These are phyloP conservation scores for Leptarthrus brevirostris DNA, from an alignment of 2,888 invertebrate genomes.

Conservation along the genomic window DNA sequence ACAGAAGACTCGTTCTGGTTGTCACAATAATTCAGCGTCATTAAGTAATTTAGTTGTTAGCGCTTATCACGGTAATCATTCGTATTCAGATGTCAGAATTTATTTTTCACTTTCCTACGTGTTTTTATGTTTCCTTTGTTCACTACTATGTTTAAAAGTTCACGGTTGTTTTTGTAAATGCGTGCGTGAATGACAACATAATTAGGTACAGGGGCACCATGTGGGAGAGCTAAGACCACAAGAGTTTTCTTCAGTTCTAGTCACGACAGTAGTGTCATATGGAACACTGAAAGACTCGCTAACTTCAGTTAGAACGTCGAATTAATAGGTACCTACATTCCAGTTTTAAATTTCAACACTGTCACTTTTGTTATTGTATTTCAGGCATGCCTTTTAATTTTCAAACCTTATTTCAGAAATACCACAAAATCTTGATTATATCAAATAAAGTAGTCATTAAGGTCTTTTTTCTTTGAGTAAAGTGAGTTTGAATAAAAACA, in stretches of 20 bases:
- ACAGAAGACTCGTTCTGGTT: constrained; percentile 4
- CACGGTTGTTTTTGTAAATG: constrained; percentile 33
- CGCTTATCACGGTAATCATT: constrained; percentile 25
- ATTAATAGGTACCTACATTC: too few species aligned
- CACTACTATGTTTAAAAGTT: background rate
- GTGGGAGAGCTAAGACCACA: background rate
- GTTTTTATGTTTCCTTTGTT: constrained; percentile 39
- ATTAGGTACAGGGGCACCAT: constrained; percentile 5
- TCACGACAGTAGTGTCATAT: background rate
- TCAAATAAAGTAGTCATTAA: too few species aligned
- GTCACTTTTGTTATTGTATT: too few species aligned
- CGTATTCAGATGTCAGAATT: constrained; percentile 18
- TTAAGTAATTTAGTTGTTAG: constrained; percentile 45
- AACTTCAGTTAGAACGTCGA: too few species aligned
- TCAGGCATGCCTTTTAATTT: too few species aligned
- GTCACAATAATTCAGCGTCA: constrained; percentile 31
- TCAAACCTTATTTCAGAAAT: too few species aligned
- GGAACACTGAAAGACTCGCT: too few species aligned
- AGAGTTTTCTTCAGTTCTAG: background rate
- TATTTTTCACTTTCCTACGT: constrained; percentile 43
- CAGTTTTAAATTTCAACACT: too few species aligned
- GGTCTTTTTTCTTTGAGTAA: too few species aligned
- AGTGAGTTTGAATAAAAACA: too few species aligned
- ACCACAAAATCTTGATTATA: too few species aligned
- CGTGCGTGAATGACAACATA: constrained; percentile 40